A percentile compares a stretch with the other conserved stretches of the same genome.
phyloP scores from a whole-genome alignment of 2,888 invertebrate genomes.

The Lampropteryx suffumata region DNA sequence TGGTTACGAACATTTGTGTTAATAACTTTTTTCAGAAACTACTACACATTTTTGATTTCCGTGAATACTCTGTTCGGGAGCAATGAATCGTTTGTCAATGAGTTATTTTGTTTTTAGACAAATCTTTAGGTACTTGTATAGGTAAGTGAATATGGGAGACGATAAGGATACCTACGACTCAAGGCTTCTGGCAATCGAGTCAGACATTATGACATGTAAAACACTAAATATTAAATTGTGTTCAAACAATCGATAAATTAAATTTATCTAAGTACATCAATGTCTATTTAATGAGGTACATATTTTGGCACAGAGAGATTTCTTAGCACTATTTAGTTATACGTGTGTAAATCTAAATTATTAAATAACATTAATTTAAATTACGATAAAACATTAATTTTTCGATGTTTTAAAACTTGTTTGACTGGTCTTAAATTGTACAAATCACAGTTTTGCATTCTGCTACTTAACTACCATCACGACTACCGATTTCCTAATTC shows the following conservation, averaged over 20 bases:
- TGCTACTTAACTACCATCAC: conserved; percentile 76
- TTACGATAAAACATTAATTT: conserved; percentile 74
- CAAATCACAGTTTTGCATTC: conserved; percentile 82
- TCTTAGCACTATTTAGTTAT: conserved; percentile 76
- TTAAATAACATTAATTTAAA: conserved; percentile 65
- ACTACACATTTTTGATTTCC: too few species aligned
- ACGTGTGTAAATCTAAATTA: conserved; percentile 69
- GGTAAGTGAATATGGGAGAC: too few species aligned
- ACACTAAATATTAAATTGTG: conserved; percentile 59
- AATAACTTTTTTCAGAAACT: too few species aligned
- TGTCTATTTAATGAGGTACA: conserved; percentile 88
- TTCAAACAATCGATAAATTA: conserved; percentile 67
- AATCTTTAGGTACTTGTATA: too few species aligned
- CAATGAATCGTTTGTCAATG: too few species aligned
- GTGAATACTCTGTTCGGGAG: too few species aligned
- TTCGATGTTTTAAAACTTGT: conserved; percentile 82
- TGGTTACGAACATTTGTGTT: too few species aligned
- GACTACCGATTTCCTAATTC: conserved; percentile 71
- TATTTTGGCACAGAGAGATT: conserved; percentile 91
- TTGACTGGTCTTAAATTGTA: conserved; percentile 81
- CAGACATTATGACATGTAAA: conserved; percentile 28
- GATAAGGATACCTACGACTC: background rate
- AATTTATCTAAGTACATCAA: conserved; percentile 76
- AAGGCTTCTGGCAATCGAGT: conserved; percentile 30
- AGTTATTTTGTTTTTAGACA: too few species aligned